These are phyloP conservation scores for Limulus polyphemus DNA, from an alignment of 2,888 invertebrate species.

Conservation along the genomic window DNA sequence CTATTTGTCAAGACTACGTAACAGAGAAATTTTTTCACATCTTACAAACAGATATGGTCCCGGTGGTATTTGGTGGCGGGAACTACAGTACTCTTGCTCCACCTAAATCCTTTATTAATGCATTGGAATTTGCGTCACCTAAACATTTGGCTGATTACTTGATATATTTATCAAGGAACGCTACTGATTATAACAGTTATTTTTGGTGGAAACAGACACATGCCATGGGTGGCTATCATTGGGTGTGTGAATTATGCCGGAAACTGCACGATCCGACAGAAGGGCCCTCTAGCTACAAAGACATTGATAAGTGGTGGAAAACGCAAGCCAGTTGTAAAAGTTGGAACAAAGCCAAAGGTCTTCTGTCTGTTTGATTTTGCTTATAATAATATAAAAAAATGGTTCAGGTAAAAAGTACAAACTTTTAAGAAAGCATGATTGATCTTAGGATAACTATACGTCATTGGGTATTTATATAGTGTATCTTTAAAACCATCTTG, in stretches of 20 bases:
- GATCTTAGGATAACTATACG: no score
- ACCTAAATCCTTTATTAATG: slow-evolving; percentile 21
- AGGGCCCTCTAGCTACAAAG: no score
- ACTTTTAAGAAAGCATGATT: no score
- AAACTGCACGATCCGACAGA: background rate
- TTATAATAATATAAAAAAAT: no score
- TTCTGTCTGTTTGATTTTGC: no score
- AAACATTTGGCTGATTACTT: slow-evolving; percentile 15
- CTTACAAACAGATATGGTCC: slow-evolving; percentile 27
- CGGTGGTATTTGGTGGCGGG: slow-evolving; percentile 23
- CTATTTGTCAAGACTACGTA: slow-evolving; percentile 37
- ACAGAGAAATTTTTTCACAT: slow-evolving; percentile 37
- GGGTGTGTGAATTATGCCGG: no score
- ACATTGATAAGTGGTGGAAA: slow-evolving; percentile 6
- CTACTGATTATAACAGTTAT: slow-evolving; percentile 3
- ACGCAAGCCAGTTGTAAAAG: slow-evolving; percentile 4
- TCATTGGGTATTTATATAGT: no score
- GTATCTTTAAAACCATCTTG: no score
- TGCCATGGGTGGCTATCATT: no score
- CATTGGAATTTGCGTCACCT: slow-evolving; percentile 10
- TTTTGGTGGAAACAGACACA: no score
- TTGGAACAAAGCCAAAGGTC: background rate
- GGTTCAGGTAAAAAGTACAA: no score
- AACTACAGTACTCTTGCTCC: slow-evolving; percentile 18
- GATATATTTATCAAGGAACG: slow-evolving; percentile 3